Evolutionary conservation across 1,140 invertebrate species (phyloP), one percentile per base, ranked within the genome.

Genomic region (Ganaspis sp.): DNA sequence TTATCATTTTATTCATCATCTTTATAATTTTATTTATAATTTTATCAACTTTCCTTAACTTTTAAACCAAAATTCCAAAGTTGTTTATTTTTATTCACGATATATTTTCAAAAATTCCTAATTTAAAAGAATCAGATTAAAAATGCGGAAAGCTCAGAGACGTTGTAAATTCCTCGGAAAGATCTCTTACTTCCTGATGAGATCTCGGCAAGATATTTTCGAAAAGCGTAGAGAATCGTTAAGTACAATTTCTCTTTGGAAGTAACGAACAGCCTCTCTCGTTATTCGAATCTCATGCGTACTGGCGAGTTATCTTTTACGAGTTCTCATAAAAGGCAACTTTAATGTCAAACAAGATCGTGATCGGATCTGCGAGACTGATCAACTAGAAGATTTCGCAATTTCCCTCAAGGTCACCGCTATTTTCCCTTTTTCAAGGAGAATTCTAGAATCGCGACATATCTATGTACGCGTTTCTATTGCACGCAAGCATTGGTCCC

Each of bases 381-480:
- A 77, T 83, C 80, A 77, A 69, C 79, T 77, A 81, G 73, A 26
- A 72, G 76, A 83, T 83, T 81, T 83, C 82, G 82, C 79, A 80
- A 81, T 83, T 83, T 83, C 78, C 80, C 78, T 83, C 82, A 83
- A 83, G 80, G 82, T 81, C 80, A 70, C 70, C 71, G 69, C 15
- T 58, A 75, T 81, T 83, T 83, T 81, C 78, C 80, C 79, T 81
- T 81, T 81, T 71, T 26, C 71, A 40, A 17, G 45, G 69, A 79
- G 75, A 77, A 45, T 70, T 79, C 75, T 81, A 29, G 49, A 73
- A 74, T 53, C 23, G 17, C 37, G 23, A 64, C 26, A 64, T 54
- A 54, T 21, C 45, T 49, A n/a, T 38, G 9, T 38, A 38, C 9
- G 1, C 12, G 42, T 49, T 49, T 49, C 8, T 17, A 17, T 17